phyloP scores from a whole-genome alignment of 2,113 vertebrate species.

The Etheostoma spectabile region DNA sequence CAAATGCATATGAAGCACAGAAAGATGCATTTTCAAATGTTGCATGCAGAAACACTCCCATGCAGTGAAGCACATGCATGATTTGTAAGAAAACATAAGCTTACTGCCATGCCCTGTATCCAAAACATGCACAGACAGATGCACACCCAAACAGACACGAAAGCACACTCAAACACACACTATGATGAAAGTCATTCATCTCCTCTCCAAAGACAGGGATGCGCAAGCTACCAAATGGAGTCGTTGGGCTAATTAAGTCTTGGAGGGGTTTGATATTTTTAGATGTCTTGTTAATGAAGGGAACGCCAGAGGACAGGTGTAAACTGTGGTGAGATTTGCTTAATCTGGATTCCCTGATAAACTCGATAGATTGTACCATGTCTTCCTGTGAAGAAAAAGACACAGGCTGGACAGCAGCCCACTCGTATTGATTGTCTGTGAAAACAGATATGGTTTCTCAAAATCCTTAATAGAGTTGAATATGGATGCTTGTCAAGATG shows the following conservation, averaged over 20 bases:
- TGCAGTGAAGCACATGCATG: neutral
- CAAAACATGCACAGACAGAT: slow-evolving; percentile 2
- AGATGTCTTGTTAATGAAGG: slow-evolving; percentile 84
- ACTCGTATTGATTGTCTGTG: slow-evolving; percentile 1
- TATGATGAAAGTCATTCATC: slow-evolving; percentile 67
- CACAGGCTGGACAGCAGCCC: neutral
- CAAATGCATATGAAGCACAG: neutral
- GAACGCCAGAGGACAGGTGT: slow-evolving; percentile 75
- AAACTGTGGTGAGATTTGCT: slow-evolving; percentile 81
- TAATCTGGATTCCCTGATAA: slow-evolving; percentile 80
- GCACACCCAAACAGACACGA: slow-evolving; percentile 6
- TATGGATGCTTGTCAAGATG: neutral
- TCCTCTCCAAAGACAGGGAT: slow-evolving; percentile 59
- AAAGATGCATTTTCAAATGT: neutral
- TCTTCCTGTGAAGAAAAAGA: slow-evolving; percentile 49
- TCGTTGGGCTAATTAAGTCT: slow-evolving; percentile 87
- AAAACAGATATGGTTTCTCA: slow-evolving; percentile 14
- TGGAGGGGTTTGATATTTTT: slow-evolving; percentile 87
- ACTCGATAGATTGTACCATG: slow-evolving; percentile 55
- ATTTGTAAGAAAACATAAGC: neutral
- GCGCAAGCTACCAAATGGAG: slow-evolving; percentile 69
- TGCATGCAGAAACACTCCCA: neutral
- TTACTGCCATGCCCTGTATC: neutral
- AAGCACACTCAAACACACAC: slow-evolving; percentile 49
- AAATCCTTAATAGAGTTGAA: slow-evolving; percentile 7